Percentiles rank a stretch among this genome's conserved stretches.
phyloP scores from a whole-genome alignment of 1,140 invertebrate species.

The Lepidurus apus region DNA sequence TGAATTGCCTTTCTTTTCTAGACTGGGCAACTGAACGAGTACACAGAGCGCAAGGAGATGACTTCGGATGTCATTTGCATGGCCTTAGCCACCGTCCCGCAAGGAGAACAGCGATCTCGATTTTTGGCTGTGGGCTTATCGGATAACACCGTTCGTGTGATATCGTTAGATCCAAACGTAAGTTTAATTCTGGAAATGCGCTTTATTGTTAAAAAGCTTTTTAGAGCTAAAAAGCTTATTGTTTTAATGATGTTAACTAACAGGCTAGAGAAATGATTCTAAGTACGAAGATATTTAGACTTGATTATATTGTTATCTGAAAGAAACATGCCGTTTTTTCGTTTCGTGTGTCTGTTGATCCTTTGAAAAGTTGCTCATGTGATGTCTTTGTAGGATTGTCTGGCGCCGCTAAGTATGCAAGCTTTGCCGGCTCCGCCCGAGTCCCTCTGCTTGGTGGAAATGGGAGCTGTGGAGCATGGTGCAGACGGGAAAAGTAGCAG shows the following conservation, averaged over 20 bases:
- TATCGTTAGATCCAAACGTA: conserved; percentile 90
- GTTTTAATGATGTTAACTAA: conserved; percentile 28
- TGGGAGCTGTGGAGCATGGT: conserved; percentile 63
- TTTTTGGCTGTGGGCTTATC: conserved; percentile 95
- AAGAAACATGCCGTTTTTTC: not conserved
- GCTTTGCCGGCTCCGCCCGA: conserved; percentile 93
- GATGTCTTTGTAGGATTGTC: conserved; percentile 60
- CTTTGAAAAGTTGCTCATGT: not conserved
- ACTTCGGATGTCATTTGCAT: conserved; percentile 96
- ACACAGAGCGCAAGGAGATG: conserved; percentile 94
- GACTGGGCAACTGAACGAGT: conserved; percentile 97
- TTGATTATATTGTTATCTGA: conserved; percentile 16
- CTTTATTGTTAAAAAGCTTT: conserved; percentile 1
- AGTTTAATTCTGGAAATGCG: conserved; percentile 42
- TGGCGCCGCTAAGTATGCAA: conserved; percentile 91
- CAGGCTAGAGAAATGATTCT: conserved; percentile 32
- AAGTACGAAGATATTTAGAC: not conserved
- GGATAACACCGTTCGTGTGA: conserved; percentile 95
- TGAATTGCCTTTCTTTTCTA: conserved; percentile 47
- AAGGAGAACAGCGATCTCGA: conserved; percentile 89
- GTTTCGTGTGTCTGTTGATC: not conserved
- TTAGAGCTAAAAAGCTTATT: not conserved
- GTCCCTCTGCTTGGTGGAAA: conserved; percentile 94
- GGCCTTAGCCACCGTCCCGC: conserved; percentile 90
- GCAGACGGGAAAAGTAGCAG: conserved; percentile 51